phyloP scores from a whole-genome alignment of 2,888 invertebrate species.

The Glaucopsyche alexis region DNA sequence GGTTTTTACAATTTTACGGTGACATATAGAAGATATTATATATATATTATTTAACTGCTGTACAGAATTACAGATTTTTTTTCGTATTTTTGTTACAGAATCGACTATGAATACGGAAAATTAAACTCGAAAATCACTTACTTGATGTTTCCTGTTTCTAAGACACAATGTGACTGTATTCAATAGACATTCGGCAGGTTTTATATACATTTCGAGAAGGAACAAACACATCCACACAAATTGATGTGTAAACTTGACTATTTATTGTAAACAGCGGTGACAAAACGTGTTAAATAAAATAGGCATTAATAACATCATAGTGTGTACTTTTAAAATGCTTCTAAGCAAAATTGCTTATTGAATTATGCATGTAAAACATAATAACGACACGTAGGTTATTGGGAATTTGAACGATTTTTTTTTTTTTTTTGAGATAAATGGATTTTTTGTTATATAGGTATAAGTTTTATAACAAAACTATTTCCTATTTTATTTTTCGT shows the following conservation, averaged over 20 bases:
- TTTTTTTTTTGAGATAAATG: too few species aligned
- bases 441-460: too few species aligned
- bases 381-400: neutral
- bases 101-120: neutral
- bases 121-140: slow-evolving; percentile 35
- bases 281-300: slow-evolving; percentile 1
- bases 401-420: too few species aligned
- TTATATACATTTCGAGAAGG: slow-evolving; percentile 57
- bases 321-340: neutral
- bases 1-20: too few species aligned
- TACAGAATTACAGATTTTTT: too few species aligned
- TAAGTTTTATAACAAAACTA: too few species aligned
- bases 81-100: too few species aligned
- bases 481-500: too few species aligned
- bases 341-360: neutral
- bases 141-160: slow-evolving; percentile 45
- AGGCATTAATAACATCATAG: neutral
- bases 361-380: neutral
- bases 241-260: slow-evolving; percentile 38
- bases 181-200: slow-evolving; percentile 48
- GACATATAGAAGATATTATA: too few species aligned
- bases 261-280: slow-evolving; percentile 24
- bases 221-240: slow-evolving; percentile 47
- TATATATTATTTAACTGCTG: too few species aligned
- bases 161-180: slow-evolving; percentile 49